Base-by-base conservation (phyloP, 2,888 invertebrate species). In the Dexiosoma caninum region DNA sequence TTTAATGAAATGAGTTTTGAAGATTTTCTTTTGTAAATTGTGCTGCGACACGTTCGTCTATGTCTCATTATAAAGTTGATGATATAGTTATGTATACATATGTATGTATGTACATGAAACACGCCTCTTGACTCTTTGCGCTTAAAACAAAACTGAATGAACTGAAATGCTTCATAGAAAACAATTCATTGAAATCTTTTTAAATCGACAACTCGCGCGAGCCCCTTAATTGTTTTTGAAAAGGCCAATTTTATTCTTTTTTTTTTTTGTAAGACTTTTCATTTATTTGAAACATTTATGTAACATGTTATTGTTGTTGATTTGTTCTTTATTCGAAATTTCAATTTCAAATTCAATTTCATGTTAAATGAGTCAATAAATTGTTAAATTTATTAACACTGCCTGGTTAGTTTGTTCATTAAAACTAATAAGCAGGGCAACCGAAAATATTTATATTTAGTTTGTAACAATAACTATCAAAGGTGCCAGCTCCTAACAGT, bases 331-430 rank as follows among this genome's bases (percentile, higher is more conserved):
- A 23, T 70, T 40, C n/a, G 10, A 51, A 51, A 40, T 30, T 59
- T 16, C 8, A 30, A 42, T 67, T 66, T 55, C 23, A 69, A 69
- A 46, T 51, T 60, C 49, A 60, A 60, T 71, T 60, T 71, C 32
- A 51, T 42, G 51, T 60, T 40, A 71, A 62, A 74, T 80, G 78
- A 82, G 77, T 79, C 76, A 83, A 83, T 84, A 84, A 84, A 84
- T 64, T 81, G 75, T 60, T 51, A 70, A 82, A 82, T 83, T 83
- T 84, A 83, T 84, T 74, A 75, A 60, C 71, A 70, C 53, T 32
- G 14, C 3, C n/a, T 44, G 51, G n/a, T 35, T 21, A n/a, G 8
- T 1, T 7, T 37, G 10, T 53, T 12, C 9, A 19, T 9, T 9
- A 8, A 44, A 44, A 7, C 2, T 7, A 6, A 27, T 27, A 27